Evolutionary conservation across 2,888 invertebrate species (phyloP), one percentile per base, ranked within the genome.

Genomic region (Lasioglossum lativentre): DNA sequence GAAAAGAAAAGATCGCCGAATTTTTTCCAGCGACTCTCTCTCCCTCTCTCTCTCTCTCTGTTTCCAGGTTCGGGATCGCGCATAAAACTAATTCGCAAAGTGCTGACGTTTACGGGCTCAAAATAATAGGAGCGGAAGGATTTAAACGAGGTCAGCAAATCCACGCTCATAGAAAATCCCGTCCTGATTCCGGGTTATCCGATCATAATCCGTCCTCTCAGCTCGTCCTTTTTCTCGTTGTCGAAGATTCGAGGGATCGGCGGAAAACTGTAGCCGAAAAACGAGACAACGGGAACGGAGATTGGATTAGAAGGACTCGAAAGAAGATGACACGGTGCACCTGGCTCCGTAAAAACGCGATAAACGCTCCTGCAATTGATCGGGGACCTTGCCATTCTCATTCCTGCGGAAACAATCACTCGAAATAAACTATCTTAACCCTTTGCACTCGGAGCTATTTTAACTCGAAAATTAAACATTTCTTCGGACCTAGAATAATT

Each of bases 161-260:
- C 85, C 85, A 23, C 23, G 72, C 75, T 82, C 80, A 78, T 74
- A 78, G 85, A 85, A 87, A 88, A 85, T 81, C 79, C 85, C 38
- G 68, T 56, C 56, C 74, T 45, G 72, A 56, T 52, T 68, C 56
- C 59, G 76, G 79, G 76, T 90, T 90, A 90, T 88, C 87, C 83
- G 85, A 89, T 85, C 85, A 86, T 90, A 90, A 90, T 90, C 89
- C 87, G 77, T 81, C 84, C 80, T 74, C 72, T 74, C 47, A 63
- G 63, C 23, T 84, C 80, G 74, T 83, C 68, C 80, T 82, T 80
- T 80, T 82, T 76, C 84, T 66, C 73, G 78, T 76, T 86, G 77
- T 30, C 80, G 79, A 83, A 52, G 75, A 19, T 56, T 27, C 78
- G 75, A 66, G 75, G 86, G 80, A 75, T 79, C 77, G 79, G 30